phyloP scores from a whole-genome alignment of 2,888 invertebrate genomes.

The Xestia sexstrigata region DNA sequence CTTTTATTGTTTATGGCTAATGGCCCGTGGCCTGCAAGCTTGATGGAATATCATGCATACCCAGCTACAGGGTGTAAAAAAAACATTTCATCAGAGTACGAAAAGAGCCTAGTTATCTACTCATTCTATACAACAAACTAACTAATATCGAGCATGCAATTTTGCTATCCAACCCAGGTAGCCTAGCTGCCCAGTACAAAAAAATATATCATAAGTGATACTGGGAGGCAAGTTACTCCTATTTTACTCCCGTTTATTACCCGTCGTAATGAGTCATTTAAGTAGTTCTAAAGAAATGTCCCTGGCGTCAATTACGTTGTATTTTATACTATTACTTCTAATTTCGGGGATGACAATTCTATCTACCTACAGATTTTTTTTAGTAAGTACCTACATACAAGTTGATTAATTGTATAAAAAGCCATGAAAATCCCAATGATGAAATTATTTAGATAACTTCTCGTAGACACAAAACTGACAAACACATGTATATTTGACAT shows the following conservation, averaged over 20 bases:
- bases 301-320: background rate
- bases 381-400: background rate
- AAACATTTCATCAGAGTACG: background rate
- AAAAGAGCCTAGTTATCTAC: background rate
- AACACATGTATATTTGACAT: too few species aligned
- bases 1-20: conserved; percentile 64
- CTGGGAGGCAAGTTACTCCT: background rate
- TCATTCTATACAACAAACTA: background rate
- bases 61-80: background rate
- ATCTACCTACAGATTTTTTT: background rate
- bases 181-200: background rate
- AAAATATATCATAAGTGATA: background rate
- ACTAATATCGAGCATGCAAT: background rate
- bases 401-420: background rate
- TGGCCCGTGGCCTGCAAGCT: background rate
- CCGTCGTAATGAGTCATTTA: background rate
- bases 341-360: background rate
- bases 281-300: background rate
- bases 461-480: background rate
- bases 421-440: background rate
- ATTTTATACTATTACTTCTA: background rate
- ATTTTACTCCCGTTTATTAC: background rate
- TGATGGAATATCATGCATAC: background rate
- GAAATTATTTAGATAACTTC: background rate
- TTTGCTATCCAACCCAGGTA: background rate